Percentiles rank a stretch among this genome's conserved stretches.
phyloP scores from a whole-genome alignment of 1,140 invertebrate species.

The Drosophila ananassae region DNA sequence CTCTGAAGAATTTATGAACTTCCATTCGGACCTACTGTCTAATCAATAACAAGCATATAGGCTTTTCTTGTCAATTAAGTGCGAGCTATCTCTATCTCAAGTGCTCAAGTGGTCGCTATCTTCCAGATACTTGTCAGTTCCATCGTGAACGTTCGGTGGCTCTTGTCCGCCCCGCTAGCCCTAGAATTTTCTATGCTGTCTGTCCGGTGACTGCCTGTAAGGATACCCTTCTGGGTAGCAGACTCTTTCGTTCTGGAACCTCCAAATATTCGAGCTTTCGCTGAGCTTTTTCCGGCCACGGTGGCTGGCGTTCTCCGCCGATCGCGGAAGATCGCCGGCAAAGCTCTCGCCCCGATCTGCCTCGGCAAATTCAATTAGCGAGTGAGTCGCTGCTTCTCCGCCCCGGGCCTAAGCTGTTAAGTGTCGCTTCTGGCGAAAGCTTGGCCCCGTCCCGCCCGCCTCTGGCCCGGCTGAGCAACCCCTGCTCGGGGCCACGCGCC shows the following conservation, averaged over 20 bases:
- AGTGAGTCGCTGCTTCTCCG: not conserved
- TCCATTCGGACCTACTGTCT: too few species aligned
- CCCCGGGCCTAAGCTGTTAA: not conserved
- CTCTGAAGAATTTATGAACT: too few species aligned
- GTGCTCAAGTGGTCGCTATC: not conserved
- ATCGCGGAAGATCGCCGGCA: not conserved
- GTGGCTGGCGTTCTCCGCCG: not conserved
- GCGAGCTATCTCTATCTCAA: not conserved
- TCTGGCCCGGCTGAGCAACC: slow-evolving; percentile 1
- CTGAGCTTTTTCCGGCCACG: slow-evolving; percentile 18
- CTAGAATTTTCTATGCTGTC: not conserved
- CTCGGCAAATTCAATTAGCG: slow-evolving; percentile 28
- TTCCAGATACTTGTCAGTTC: not conserved
- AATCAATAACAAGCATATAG: too few species aligned
- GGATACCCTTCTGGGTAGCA: too few species aligned
- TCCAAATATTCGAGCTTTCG: not conserved
- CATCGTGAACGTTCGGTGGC: not conserved
- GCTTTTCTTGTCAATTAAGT: too few species aligned
- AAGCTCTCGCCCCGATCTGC: slow-evolving; percentile 33
- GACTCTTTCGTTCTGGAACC: not conserved
- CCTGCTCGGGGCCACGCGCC: not conserved
- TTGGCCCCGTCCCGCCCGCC: slow-evolving; percentile 26
- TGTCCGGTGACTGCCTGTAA: not conserved
- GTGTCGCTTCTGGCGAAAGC: slow-evolving; percentile 42
- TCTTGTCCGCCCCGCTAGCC: not conserved